Evolutionary conservation across 2,797 vertebrate species (phyloP).

Genomic region (Pangasius sanitwongsei): DNA sequence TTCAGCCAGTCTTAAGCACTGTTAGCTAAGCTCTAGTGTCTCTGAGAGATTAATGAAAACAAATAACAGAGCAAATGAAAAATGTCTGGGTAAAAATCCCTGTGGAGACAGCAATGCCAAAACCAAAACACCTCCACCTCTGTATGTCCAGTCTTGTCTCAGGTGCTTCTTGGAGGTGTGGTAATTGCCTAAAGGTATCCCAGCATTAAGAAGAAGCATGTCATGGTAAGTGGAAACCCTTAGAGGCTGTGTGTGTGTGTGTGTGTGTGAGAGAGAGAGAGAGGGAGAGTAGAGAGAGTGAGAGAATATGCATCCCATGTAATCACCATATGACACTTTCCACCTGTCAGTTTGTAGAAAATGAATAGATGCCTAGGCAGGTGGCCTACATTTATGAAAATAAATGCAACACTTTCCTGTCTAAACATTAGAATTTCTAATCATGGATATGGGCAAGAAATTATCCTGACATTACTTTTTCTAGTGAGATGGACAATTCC

Average conservation of each 20-base stretch:
- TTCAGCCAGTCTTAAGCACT: slow-evolving; percentile 34
- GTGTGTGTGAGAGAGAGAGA: no score
- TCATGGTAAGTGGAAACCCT: slow-evolving; percentile 41
- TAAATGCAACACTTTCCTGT: slow-evolving; percentile 16
- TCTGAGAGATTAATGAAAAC: slow-evolving; percentile 56
- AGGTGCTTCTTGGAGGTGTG: slow-evolving; percentile 40
- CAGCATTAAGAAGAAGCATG: slow-evolving; percentile 23
- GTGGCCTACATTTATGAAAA: not conserved
- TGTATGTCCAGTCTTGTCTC: slow-evolving; percentile 58
- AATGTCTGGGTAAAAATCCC: slow-evolving; percentile 59
- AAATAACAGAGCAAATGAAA: slow-evolving; percentile 56
- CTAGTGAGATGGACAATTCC: slow-evolving; percentile 16
- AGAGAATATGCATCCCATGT: not conserved
- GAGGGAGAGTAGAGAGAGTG: not conserved
- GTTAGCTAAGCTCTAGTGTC: slow-evolving; percentile 39
- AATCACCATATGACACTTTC: slow-evolving; percentile 32
- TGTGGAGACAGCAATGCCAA: slow-evolving; percentile 50
- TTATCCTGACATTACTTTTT: slow-evolving; percentile 22
- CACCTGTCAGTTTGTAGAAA: slow-evolving; percentile 36
- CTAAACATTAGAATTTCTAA: slow-evolving; percentile 26
- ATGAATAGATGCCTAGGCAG: slow-evolving; percentile 10
- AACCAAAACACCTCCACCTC: slow-evolving; percentile 54
- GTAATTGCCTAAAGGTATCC: slow-evolving; percentile 41
- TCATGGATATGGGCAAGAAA: slow-evolving; percentile 1
- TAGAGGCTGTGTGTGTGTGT: not conserved